Conservation (phyloP, 2,113 vertebrate species). For the Sylvilagus bachmani region DNA sequence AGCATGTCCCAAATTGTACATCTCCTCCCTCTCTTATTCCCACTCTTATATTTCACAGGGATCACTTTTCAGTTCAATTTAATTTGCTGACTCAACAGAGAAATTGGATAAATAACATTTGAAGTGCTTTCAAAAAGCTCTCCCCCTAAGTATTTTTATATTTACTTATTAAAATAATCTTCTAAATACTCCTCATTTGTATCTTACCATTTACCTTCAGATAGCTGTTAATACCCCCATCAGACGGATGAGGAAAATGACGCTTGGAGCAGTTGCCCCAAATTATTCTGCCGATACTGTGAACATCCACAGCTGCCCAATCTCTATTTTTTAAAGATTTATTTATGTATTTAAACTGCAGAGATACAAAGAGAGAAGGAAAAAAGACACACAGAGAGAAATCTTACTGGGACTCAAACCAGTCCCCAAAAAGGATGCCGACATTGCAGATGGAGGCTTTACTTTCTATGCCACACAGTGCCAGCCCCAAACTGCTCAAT, state of each 20-base stretch:
- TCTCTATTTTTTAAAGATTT: neutral
- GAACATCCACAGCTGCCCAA: neutral
- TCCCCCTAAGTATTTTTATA: neutral
- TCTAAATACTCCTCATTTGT: constrained; percentile 40
- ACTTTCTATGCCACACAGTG: no score
- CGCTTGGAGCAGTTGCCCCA: neutral
- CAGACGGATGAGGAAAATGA: neutral
- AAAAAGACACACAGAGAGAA: no score
- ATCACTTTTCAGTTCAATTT: neutral
- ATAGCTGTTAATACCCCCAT: neutral
- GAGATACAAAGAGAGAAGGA: no score
- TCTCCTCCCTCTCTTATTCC: no score
- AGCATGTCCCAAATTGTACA: no score
- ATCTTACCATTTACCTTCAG: constrained; percentile 1
- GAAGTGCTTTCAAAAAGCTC: constrained; percentile 33
- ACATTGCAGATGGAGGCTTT: no score
- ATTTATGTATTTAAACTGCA: no score
- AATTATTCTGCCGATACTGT: no score
- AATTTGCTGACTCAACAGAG: constrained; percentile 19
- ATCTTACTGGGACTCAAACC: no score
- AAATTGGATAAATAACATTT: constrained; percentile 9
- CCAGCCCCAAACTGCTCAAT: no score
- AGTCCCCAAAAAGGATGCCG: no score
- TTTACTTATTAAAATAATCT: neutral
- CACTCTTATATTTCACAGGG: no score